phyloP scores from a whole-genome alignment of 2,113 vertebrate genomes.

The Aptenodytes patagonicus region DNA sequence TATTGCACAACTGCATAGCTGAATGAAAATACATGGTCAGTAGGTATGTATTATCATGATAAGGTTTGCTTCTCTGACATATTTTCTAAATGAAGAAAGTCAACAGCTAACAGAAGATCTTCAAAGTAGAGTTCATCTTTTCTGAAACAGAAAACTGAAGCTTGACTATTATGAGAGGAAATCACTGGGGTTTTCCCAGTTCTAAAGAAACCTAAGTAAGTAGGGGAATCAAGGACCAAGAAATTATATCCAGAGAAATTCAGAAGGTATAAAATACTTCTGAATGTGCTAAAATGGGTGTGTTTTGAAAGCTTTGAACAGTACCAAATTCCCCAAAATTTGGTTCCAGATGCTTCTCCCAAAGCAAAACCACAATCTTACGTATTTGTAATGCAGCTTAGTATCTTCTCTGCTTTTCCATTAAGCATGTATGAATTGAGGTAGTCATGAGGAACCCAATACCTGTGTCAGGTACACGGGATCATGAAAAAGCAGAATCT shows the following conservation, averaged over 20 bases:
- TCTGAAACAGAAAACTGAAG: background rate
- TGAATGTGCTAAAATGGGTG: background rate
- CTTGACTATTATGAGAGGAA: background rate
- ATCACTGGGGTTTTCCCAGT: accelerated
- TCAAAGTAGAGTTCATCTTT: background rate
- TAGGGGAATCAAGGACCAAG: background rate
- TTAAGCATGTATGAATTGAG: background rate
- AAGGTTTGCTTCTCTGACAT: background rate
- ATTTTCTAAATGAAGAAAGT: background rate
- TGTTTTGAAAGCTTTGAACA: background rate
- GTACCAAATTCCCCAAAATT: background rate
- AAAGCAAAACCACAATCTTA: background rate
- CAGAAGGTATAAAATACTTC: background rate
- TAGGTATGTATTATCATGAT: background rate
- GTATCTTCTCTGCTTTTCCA: background rate
- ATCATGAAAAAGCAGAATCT: background rate
- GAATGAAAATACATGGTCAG: background rate
- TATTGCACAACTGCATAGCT: background rate
- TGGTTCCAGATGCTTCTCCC: background rate
- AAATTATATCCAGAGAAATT: background rate
- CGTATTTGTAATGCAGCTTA: background rate
- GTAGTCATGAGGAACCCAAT: background rate
- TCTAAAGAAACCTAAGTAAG: background rate
- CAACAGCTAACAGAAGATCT: background rate
- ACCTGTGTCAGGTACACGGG: background rate